phyloP scores from a whole-genome alignment of 1,140 invertebrate genomes.

The Dinoponera quadriceps region DNA sequence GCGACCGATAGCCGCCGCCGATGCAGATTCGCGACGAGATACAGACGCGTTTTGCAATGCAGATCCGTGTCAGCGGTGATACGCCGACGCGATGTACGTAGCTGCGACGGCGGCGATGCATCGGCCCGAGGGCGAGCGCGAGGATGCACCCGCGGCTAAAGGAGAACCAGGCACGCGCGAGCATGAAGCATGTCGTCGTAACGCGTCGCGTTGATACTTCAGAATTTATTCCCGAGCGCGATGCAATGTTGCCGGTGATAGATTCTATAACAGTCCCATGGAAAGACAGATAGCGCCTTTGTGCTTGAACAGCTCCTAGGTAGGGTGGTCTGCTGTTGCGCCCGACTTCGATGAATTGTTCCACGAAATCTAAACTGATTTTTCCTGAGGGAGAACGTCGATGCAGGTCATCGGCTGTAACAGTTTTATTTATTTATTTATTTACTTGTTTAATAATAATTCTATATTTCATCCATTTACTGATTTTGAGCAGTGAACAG shows the following conservation, averaged over 20 bases:
- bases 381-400: too few relatives aligned
- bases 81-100: constrained; percentile 64
- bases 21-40: constrained; percentile 64
- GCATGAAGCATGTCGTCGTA: not conserved
- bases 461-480: too few relatives aligned
- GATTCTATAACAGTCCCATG: not conserved
- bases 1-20: constrained; percentile 65
- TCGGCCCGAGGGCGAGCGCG: too few relatives aligned
- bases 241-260: not conserved
- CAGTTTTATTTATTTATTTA: too few relatives aligned
- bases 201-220: not conserved
- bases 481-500: too few relatives aligned
- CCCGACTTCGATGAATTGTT: too few relatives aligned
- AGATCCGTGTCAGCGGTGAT: constrained; percentile 67
- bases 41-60: constrained; percentile 71
- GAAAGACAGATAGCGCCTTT: not conserved
- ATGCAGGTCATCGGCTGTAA: too few relatives aligned
- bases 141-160: not conserved
- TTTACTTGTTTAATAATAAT: too few relatives aligned
- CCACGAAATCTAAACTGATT: too few relatives aligned
- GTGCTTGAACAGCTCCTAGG: not conserved
- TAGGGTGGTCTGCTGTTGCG: not conserved
- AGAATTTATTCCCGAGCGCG: not conserved
- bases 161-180: not conserved
- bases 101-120: constrained; percentile 3